Percentiles rank a stretch among this genome's conserved stretches.
Conservation (phyloP, 2,113 vertebrate species). For the Hucho hucho region DNA sequence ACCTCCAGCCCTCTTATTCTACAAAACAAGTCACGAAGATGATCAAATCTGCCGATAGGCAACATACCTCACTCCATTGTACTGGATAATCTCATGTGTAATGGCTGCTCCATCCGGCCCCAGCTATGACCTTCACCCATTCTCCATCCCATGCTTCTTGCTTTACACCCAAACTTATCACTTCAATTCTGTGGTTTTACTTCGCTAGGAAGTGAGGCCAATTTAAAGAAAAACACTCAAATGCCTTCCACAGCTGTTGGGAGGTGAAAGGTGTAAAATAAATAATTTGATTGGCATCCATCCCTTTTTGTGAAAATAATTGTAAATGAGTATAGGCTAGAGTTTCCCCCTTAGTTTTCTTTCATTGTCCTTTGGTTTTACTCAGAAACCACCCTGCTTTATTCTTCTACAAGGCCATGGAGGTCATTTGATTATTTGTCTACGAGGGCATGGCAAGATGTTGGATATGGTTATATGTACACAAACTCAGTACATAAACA, state of each 20-base stretch:
- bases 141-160: no score
- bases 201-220: neutral
- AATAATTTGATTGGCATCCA: neutral
- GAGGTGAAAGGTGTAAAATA: neutral
- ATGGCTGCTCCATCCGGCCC: constrained; percentile 7
- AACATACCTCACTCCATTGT: neutral
- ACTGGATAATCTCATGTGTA: constrained; percentile 47
- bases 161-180: neutral
- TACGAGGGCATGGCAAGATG: neutral
- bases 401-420: neutral
- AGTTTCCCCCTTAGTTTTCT: neutral
- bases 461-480: neutral
- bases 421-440: neutral
- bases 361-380: neutral
- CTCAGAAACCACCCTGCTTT: neutral
- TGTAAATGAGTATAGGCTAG: neutral
- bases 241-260: neutral
- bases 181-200: neutral
- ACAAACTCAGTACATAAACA: neutral
- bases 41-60: constrained; percentile 19
- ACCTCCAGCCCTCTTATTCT: constrained; percentile 10
- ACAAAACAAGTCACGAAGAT: constrained; percentile 19
- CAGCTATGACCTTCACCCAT: neutral
- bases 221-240: neutral
- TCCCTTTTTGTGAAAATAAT: neutral